These are phyloP conservation scores for Eumacrocentrus americanus DNA, from an alignment of 2,888 invertebrate genomes.

Conservation along the genomic window DNA sequence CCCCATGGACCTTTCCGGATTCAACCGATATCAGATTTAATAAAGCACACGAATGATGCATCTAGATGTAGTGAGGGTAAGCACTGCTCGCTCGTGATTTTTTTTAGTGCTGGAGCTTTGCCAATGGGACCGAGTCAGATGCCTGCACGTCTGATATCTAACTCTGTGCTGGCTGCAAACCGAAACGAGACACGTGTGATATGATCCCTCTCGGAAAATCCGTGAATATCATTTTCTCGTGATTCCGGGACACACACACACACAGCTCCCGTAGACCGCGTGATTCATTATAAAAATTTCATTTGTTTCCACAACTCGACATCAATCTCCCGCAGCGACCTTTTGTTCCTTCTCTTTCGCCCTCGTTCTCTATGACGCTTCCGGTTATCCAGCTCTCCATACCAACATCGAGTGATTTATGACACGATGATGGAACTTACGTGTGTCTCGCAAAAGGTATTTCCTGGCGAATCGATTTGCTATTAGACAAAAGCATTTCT, in stretches of 20 bases:
- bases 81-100: conserved; percentile 34
- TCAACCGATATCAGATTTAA: conserved; percentile 52
- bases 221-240: no score
- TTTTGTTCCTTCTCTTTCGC: neutral
- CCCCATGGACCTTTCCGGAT: conserved; percentile 14
- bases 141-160: neutral
- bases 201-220: no score
- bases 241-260: neutral
- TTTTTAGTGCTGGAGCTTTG: conserved; percentile 49
- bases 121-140: conserved; percentile 41
- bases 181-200: no score
- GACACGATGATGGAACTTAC: neutral
- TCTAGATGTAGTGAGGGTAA: conserved; percentile 29
- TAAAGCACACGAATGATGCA: conserved; percentile 53
- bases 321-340: neutral
- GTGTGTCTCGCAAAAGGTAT: conserved; percentile 11
- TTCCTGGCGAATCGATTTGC: conserved; percentile 9
- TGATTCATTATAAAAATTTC: conserved; percentile 16
- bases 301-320: neutral
- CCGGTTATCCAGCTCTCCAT: neutral
- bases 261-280: neutral
- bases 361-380: neutral
- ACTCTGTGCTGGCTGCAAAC: neutral
- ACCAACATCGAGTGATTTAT: conserved; percentile 7
- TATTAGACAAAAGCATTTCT: conserved; percentile 4